phyloP scores from a whole-genome alignment of 2,113 vertebrate genomes.

The Hydropotes inermis region DNA sequence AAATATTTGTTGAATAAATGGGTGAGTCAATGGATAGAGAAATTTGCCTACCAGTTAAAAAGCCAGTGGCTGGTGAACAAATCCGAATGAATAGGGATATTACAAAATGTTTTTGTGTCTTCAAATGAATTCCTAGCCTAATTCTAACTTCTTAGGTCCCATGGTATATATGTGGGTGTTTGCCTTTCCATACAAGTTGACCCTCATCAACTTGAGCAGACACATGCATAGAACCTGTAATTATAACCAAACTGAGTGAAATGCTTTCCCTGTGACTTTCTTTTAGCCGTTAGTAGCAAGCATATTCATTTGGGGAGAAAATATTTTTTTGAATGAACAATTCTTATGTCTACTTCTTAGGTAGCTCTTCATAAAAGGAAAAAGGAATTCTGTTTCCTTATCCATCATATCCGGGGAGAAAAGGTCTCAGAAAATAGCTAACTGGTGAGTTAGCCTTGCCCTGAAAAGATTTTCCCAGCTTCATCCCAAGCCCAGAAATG shows the following conservation, averaged over 20 bases:
- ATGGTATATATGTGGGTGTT: background rate
- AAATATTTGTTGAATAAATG: background rate
- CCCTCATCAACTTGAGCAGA: background rate
- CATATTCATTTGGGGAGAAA: background rate
- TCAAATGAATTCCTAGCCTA: background rate
- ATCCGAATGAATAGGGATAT: background rate
- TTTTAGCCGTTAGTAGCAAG: background rate
- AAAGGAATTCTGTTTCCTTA: background rate
- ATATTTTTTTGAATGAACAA: background rate
- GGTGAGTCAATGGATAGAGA: background rate
- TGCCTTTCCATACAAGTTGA: background rate
- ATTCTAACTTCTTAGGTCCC: background rate
- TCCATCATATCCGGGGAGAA: background rate
- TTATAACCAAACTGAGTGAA: background rate
- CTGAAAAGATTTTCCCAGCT: background rate
- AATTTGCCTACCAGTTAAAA: background rate
- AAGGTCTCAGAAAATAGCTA: background rate
- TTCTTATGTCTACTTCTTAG: background rate
- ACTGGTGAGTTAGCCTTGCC: background rate
- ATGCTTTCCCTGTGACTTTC: background rate
- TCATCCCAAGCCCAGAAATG: background rate
- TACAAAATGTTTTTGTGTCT: background rate
- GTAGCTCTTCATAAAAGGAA: background rate
- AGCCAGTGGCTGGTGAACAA: background rate
- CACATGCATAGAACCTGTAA: background rate